Evolutionary conservation across 2,888 invertebrate species (phyloP).

Genomic region (Ennomos fuscantarius): DNA sequence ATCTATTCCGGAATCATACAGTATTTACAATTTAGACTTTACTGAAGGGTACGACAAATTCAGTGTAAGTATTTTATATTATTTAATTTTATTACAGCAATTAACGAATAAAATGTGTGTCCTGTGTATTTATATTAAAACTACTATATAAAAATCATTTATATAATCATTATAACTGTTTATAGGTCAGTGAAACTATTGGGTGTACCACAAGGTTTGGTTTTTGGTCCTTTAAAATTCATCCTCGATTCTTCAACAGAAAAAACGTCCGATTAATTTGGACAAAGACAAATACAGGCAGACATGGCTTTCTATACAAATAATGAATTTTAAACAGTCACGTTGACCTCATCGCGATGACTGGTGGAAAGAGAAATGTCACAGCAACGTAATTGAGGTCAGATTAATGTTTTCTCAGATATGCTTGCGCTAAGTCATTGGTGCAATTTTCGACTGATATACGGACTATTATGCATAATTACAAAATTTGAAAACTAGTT

Average conservation of each 20-base stretch:
- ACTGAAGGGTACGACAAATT: constrained; percentile 7
- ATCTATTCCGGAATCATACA: constrained; percentile 28
- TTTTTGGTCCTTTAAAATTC: constrained; percentile 3
- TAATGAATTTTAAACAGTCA: constrained; percentile 36
- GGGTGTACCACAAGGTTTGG: constrained; percentile 3
- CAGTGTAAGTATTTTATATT: background rate
- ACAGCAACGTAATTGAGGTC: constrained; percentile 34
- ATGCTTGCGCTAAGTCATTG: constrained; percentile 5
- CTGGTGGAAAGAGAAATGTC: constrained; percentile 39
- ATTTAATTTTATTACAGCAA: too few species aligned
- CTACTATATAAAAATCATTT: too few species aligned
- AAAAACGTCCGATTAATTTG: constrained; percentile 13
- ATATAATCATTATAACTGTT: too few species aligned
- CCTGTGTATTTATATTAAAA: too few species aligned
- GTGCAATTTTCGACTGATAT: constrained; percentile 1
- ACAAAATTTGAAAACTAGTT: too few species aligned
- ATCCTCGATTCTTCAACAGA: constrained; percentile 1
- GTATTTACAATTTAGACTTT: constrained; percentile 1
- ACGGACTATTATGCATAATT: too few species aligned
- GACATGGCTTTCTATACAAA: constrained; percentile 45
- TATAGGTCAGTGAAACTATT: too few species aligned
- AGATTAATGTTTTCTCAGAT: constrained; percentile 23
- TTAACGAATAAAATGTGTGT: too few species aligned
- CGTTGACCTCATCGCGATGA: constrained; percentile 35
- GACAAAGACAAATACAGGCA: constrained; percentile 25